Percentiles rank a stretch among this genome's conserved stretches.
Evolutionary conservation across 2,888 invertebrate species (phyloP).

Genomic region (Galerucella nymphaeae): DNA sequence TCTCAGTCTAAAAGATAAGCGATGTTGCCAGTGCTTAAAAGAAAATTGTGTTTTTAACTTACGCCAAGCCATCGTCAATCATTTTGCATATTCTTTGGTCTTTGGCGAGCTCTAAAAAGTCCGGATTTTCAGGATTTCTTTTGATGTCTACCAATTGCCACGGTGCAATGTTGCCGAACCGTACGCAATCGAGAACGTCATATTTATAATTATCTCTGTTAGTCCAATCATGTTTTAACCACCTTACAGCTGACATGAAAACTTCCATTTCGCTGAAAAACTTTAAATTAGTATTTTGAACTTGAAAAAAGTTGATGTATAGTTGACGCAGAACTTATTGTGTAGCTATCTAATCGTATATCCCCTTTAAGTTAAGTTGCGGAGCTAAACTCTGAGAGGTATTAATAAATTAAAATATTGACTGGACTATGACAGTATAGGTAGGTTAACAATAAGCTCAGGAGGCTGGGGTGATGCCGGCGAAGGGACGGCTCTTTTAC

Average conservation of each 20-base stretch:
- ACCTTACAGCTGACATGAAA: conserved; percentile 82
- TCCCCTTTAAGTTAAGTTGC: too few species aligned
- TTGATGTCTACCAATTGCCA: conserved; percentile 85
- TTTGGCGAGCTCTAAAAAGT: conserved; percentile 76
- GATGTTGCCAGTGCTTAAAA: too few species aligned
- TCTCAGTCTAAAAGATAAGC: too few species aligned
- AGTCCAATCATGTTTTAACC: conserved; percentile 80
- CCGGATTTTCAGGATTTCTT: conserved; percentile 77
- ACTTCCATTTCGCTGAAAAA: conserved; percentile 76
- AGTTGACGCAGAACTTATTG: too few species aligned
- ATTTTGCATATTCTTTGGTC: conserved; percentile 78
- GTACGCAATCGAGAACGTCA: conserved; percentile 76
- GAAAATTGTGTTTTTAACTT: conserved; percentile 58
- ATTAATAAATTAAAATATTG: too few species aligned
- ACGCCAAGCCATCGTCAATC: conserved; percentile 85
- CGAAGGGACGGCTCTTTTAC: too few species aligned
- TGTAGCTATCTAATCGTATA: too few species aligned
- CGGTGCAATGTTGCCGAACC: conserved; percentile 83
- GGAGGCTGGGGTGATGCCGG: too few species aligned
- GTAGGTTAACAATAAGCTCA: too few species aligned
- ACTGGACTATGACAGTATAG: too few species aligned
- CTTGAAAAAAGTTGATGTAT: not conserved
- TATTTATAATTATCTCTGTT: conserved; percentile 69
- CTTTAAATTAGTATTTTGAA: not conserved
- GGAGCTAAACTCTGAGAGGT: too few species aligned